These are phyloP conservation scores for Drosophila erecta DNA, from an alignment of 1,140 invertebrate species.

Conservation along the genomic window DNA sequence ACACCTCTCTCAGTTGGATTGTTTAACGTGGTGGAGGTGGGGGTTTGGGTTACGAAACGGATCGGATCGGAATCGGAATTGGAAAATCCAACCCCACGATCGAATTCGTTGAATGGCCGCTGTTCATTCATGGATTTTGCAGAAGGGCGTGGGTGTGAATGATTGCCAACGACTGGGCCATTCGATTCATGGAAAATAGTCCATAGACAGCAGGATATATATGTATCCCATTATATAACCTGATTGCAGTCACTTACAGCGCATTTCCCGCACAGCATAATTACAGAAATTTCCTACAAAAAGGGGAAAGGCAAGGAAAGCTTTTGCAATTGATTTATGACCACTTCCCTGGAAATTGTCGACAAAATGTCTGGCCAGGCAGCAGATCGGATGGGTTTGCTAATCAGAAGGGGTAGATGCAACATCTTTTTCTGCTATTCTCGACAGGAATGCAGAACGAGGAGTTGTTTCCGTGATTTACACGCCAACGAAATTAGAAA, in stretches of 20 bases:
- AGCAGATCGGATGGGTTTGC: slow-evolving; percentile 25
- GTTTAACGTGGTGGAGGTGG: slow-evolving; percentile 28
- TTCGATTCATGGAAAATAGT: slow-evolving; percentile 65
- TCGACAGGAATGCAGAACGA: slow-evolving; percentile 35
- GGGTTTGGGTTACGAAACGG: slow-evolving; percentile 52
- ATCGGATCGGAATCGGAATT: slow-evolving; percentile 15
- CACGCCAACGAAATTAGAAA: slow-evolving; percentile 74
- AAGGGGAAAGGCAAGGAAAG: slow-evolving; percentile 40
- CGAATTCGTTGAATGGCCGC: slow-evolving; percentile 60
- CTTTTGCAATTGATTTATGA: slow-evolving; percentile 76
- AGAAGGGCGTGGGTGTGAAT: slow-evolving; percentile 40
- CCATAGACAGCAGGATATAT: slow-evolving; percentile 26
- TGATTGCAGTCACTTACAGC: slow-evolving; percentile 31
- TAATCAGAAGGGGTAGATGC: slow-evolving; percentile 9
- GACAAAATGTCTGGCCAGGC: slow-evolving; percentile 79
- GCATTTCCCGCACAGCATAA: slow-evolving; percentile 53
- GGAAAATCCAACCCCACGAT: slow-evolving; percentile 20
- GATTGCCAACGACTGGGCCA: slow-evolving; percentile 25
- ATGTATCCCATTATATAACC: slow-evolving; percentile 40
- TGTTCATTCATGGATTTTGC: slow-evolving; percentile 63
- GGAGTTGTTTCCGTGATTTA: slow-evolving; percentile 79
- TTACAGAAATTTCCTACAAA: slow-evolving; percentile 49
- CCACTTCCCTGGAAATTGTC: slow-evolving; percentile 82
- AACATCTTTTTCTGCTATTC: slow-evolving; percentile 8
- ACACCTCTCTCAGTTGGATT: slow-evolving; percentile 41